A percentile compares a stretch with the other conserved stretches of the same genome.
phyloP scores from a whole-genome alignment of 2,888 invertebrate species.

The Adelphocoris suturalis region DNA sequence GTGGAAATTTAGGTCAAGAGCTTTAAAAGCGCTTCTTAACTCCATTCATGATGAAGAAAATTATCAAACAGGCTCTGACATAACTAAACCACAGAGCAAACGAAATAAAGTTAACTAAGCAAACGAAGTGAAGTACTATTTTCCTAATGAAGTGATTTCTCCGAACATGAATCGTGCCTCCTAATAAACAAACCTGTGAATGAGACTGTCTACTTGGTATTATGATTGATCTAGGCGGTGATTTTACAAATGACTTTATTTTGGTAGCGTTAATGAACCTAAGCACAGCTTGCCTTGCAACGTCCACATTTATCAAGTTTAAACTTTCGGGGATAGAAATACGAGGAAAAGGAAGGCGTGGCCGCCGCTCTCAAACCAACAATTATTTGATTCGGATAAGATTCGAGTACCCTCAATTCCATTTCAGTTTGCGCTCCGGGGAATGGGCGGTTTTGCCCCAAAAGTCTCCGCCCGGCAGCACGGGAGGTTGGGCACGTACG shows the following conservation, averaged over 20 bases:
- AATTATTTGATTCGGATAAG: constrained; percentile 68
- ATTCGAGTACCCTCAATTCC: constrained; percentile 41
- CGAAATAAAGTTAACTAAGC: no score
- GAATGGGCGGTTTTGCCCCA: background rate
- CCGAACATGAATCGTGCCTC: background rate
- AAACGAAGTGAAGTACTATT: no score
- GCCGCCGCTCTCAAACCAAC: constrained; percentile 57
- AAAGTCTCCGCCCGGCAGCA: constrained; percentile 28
- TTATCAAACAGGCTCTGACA: no score
- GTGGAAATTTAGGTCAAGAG: no score
- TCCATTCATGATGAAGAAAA: no score
- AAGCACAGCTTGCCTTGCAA: constrained; percentile 48
- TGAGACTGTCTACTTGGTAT: background rate
- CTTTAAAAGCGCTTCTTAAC: no score
- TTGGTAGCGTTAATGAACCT: constrained; percentile 43
- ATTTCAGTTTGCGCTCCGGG: constrained; percentile 2
- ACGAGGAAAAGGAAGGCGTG: constrained; percentile 57
- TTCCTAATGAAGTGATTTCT: background rate
- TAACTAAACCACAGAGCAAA: no score
- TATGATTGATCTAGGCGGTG: constrained; percentile 1
- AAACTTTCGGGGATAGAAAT: background rate
- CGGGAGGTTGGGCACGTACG: constrained; percentile 61
- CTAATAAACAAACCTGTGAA: constrained; percentile 17
- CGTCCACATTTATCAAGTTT: constrained; percentile 54
- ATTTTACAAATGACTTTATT: constrained; percentile 52